Evolutionary conservation across 1,140 invertebrate species (phyloP).

Genomic region (Drosophila guanche): DNA sequence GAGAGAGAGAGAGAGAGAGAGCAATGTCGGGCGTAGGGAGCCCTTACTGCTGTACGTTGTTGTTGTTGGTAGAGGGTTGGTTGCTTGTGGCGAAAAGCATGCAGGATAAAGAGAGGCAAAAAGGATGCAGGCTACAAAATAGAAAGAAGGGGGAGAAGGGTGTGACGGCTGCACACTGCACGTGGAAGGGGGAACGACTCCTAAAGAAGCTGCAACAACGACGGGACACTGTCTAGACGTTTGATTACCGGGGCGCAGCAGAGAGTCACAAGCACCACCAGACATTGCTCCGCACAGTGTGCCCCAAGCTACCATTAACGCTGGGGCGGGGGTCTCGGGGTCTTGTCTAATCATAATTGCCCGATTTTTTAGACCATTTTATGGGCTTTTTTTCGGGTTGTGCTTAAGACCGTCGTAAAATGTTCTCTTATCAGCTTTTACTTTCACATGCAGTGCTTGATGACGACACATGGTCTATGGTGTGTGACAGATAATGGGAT

Average conservation of each 20-base stretch:
- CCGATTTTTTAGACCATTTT: slow-evolving; percentile 33
- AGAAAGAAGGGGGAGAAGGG: no score
- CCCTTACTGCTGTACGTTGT: slow-evolving; percentile 14
- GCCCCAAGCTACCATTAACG: slow-evolving; percentile 40
- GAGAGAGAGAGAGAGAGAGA: no score
- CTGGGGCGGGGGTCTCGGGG: background rate
- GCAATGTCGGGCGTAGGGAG: slow-evolving; percentile 6
- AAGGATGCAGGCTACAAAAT: no score
- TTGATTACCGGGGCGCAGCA: slow-evolving; percentile 71
- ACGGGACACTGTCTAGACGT: slow-evolving; percentile 69
- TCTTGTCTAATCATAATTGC: slow-evolving; percentile 42
- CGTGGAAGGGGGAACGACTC: slow-evolving; percentile 3
- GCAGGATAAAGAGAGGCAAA: no score
- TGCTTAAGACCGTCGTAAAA: slow-evolving; percentile 22
- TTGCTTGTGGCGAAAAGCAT: slow-evolving; percentile 5
- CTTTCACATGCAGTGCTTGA: slow-evolving; percentile 35
- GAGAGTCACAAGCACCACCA: slow-evolving; percentile 54
- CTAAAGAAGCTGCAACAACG: slow-evolving; percentile 72
- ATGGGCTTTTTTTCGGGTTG: slow-evolving; percentile 44
- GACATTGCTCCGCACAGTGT: slow-evolving; percentile 64
- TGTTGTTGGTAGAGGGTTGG: slow-evolving; percentile 22
- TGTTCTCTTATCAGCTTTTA: slow-evolving; percentile 54
- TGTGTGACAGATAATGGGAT: slow-evolving; percentile 42
- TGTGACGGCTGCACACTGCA: no score
- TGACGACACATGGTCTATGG: slow-evolving; percentile 24